phyloP scores from a whole-genome alignment of 2,797 vertebrate species.

The Ptychobarbus kaznakovi region DNA sequence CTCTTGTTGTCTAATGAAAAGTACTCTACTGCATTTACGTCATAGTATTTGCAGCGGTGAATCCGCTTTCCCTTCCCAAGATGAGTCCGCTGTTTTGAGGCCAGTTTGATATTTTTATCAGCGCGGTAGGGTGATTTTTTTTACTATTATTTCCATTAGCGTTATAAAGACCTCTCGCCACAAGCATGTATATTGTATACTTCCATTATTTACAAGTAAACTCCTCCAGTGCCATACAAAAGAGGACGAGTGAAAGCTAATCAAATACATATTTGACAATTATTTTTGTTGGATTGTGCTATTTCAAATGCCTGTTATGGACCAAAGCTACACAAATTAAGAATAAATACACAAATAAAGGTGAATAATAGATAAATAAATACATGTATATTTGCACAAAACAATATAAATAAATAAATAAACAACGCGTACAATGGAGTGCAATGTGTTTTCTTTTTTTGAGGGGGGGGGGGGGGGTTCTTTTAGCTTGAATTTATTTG shows the following conservation, averaged over 20 bases:
- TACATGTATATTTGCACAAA: background rate
- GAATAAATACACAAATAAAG: background rate
- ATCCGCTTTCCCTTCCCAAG: conserved; percentile 59
- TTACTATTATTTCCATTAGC: background rate
- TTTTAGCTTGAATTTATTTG: too few species aligned
- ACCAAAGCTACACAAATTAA: background rate
- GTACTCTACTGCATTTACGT: conserved; percentile 53
- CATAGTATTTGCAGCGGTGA: conserved; percentile 48
- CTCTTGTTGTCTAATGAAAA: conserved; percentile 53
- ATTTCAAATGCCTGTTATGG: background rate
- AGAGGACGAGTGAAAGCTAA: background rate
- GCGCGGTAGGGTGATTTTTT: conserved; percentile 44
- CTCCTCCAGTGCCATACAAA: background rate
- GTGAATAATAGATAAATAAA: background rate
- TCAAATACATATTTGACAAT: background rate
- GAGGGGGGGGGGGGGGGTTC: too few species aligned
- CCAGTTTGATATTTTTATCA: rapidly evolving
- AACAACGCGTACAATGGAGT: background rate
- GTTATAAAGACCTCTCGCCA: background rate
- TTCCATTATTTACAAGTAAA: background rate
- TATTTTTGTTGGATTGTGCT: background rate
- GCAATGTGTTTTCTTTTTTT: too few species aligned
- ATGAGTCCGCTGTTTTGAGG: conserved; percentile 55
- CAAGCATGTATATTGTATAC: background rate
- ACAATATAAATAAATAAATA: background rate